A percentile compares a stretch with the other conserved stretches of the same genome.
Conservation (phyloP, 1,140 invertebrate species). For the Halesus radiatus region DNA sequence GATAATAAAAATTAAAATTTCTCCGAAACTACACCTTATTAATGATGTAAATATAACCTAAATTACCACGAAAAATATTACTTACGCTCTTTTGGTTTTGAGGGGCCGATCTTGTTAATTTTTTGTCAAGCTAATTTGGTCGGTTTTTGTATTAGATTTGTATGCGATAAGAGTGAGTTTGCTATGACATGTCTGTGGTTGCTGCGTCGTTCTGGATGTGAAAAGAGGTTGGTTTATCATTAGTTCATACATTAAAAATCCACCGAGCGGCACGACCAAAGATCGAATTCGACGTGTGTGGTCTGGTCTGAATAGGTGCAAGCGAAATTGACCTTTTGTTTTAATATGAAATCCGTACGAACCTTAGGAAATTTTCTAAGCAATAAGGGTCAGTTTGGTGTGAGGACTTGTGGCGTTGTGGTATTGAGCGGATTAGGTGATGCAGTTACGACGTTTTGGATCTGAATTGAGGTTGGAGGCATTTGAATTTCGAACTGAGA, state of each 20-base stretch:
- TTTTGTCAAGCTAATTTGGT: not conserved
- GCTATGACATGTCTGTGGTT: not conserved
- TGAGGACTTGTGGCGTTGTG: not conserved
- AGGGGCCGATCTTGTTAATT: not conserved
- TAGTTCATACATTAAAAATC: slow-evolving; percentile 42
- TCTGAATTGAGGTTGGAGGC: not conserved
- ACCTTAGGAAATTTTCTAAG: too few relatives aligned
- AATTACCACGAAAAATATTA: not conserved
- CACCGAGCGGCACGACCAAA: slow-evolving; percentile 51
- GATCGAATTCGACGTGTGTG: slow-evolving; percentile 52
- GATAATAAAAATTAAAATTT: slow-evolving; percentile 1
- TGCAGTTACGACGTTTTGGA: not conserved
- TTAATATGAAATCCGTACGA: not conserved
- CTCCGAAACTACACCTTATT: not conserved
- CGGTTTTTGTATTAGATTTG: not conserved
- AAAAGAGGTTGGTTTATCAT: slow-evolving; percentile 41
- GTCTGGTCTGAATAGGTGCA: slow-evolving; percentile 15
- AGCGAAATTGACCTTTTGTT: slow-evolving; percentile 21
- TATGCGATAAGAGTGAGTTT: not conserved
- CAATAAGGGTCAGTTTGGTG: not conserved
- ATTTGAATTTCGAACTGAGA: slow-evolving; percentile 31
- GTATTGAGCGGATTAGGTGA: not conserved
- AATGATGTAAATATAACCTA: not conserved
- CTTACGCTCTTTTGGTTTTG: not conserved
- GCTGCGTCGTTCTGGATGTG: not conserved